Conservation (phyloP, 2,113 vertebrate species). For the Entomyzon cyanotis region DNA sequence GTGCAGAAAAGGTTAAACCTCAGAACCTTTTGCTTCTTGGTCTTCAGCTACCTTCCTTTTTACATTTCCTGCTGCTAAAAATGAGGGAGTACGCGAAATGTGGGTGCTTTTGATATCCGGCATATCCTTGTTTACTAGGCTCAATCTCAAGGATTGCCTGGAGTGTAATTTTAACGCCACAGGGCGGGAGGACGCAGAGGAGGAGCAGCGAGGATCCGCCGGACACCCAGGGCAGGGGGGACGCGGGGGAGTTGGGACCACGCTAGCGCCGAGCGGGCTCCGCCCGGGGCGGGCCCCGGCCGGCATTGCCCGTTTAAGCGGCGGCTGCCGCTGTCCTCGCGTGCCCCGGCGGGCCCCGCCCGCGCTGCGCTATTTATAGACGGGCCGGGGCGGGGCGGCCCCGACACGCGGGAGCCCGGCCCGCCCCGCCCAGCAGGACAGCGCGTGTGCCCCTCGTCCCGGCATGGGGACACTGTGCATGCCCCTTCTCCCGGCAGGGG, state of each 20-base stretch:
- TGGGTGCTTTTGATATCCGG: not conserved
- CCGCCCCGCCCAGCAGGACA: too few species aligned
- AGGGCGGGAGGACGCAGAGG: too few species aligned
- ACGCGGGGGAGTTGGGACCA: not conserved
- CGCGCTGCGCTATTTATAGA: conserved; percentile 83
- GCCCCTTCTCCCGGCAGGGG: too few species aligned
- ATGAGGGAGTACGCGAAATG: not conserved
- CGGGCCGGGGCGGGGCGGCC: conserved; percentile 53
- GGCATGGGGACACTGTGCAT: too few species aligned
- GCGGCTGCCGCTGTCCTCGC: not conserved
- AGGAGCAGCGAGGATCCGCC: accelerated
- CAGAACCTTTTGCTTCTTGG: not conserved
- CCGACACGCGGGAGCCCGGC: conserved; percentile 61
- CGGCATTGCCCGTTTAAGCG: conserved; percentile 12
- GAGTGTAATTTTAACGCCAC: too few species aligned
- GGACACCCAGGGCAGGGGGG: not conserved
- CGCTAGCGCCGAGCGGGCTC: not conserved
- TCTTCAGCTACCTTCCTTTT: not conserved
- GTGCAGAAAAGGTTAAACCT: not conserved
- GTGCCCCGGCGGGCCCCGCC: conserved; percentile 68
- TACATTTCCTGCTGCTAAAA: not conserved
- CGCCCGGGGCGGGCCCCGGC: not conserved
- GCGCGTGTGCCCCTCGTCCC: too few species aligned
- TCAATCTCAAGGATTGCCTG: not conserved
- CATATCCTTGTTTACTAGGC: not conserved